Base-by-base conservation (phyloP, 2,888 invertebrate genomes). In the Mesorhabditis belari region DNA sequence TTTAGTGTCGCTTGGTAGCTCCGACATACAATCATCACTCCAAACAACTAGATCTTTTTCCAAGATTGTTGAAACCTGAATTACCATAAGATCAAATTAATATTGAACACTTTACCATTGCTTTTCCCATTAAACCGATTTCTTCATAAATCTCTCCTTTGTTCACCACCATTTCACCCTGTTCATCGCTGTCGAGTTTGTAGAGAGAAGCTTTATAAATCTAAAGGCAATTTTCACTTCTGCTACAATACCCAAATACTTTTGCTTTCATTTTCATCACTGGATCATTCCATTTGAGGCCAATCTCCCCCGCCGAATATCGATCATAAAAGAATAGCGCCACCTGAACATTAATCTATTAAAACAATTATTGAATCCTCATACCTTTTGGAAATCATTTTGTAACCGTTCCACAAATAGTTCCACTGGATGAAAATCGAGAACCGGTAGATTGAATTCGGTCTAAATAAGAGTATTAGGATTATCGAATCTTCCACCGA, bases 301-400 rank as follows among this genome's bases (percentile, higher is more conserved):
- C 65, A 35, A 71, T 67, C 23, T 55, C 57, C n/a, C 55, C 29
- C 1, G 92, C 92, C n/a, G 92, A 92, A 82, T 88, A 90, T 0
- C 86, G 84, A 82, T 95, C 90, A 82, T 92, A 87, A 83, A 94
- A 93, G 82, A 95, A 93, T 58, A 90, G 81, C 0, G 91, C 92
- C 12, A 57, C 56, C 29, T 61, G 27, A 21, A 54, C 28, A 59
- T 17, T 17, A 17, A 19, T 19, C 21, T 21, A n/a, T 6, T 49
- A 49, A 24, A 19, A 49, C 9, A 29, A 3, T 53, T 28, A n/a
- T 51, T 3, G 17, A 29, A 21, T 5, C 23, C n/a, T 23, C 23
- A 19, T 35, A 59, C 59, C 44, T 91, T 88, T 56, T 73, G 80
- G 75, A 81, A 84, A 3, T 76, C 70, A 27, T 63, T 79, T 81